Percentiles rank a stretch among this genome's conserved stretches.
phyloP scores from a whole-genome alignment of 2,797 vertebrate genomes.

The Fistularia commersonii region DNA sequence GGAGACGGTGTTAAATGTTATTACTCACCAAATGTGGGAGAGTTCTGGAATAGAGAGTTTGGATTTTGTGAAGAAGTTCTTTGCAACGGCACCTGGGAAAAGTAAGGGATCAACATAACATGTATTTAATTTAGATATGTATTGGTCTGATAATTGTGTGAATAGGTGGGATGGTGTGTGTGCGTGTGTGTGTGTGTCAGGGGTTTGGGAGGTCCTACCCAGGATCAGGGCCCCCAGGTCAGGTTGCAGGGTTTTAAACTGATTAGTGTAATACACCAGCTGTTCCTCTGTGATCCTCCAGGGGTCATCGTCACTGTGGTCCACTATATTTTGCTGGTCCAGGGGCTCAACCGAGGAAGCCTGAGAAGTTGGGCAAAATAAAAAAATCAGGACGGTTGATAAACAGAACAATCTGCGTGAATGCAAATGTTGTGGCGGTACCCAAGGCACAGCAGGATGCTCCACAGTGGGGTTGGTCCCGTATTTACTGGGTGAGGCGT shows the following conservation, averaged over 20 bases:
- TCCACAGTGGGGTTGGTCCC: slow-evolving; percentile 69
- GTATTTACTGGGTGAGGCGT: slow-evolving; percentile 75
- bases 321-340: slow-evolving; percentile 67
- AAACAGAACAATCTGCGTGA: background rate
- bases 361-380: slow-evolving; percentile 46
- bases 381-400: background rate
- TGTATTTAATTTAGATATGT: background rate
- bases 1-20: background rate
- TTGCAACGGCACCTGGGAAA: slow-evolving; percentile 85
- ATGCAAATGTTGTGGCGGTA: slow-evolving; percentile 44
- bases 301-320: slow-evolving; percentile 82
- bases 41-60: slow-evolving; percentile 95
- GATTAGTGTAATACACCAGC: slow-evolving; percentile 91
- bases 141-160: background rate
- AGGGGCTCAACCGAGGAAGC: slow-evolving; percentile 79
- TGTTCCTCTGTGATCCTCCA: slow-evolving; percentile 98
- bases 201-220: slow-evolving; percentile 64
- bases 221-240: slow-evolving; percentile 88
- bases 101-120: background rate
- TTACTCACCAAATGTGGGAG: slow-evolving; percentile 92
- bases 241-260: slow-evolving; percentile 89
- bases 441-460: slow-evolving; percentile 74
- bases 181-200: background rate
- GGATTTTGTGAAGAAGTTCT: slow-evolving; percentile 97
- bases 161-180: background rate